These are phyloP conservation scores for Mormoops blainvillei DNA, from an alignment of 2,113 vertebrate genomes.

Conservation along the genomic window DNA sequence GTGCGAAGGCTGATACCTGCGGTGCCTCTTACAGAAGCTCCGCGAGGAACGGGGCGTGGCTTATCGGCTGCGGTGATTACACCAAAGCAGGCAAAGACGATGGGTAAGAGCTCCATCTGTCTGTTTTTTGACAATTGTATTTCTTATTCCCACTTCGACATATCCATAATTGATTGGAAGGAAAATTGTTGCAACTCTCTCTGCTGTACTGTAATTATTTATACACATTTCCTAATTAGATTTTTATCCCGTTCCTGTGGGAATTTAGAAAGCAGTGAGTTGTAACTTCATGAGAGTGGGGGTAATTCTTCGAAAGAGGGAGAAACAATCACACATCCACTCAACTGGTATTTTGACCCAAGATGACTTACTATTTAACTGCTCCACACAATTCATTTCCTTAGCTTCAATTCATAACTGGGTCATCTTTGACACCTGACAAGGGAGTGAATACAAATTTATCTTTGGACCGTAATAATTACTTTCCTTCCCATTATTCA, in stretches of 20 bases:
- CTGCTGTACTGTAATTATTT: neutral
- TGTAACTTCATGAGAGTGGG: neutral
- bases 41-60: neutral
- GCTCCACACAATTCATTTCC: neutral
- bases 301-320: neutral
- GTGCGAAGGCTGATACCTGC: neutral
- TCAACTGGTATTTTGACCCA: neutral
- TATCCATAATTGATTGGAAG: neutral
- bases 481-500: constrained; percentile 40
- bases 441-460: constrained; percentile 19
- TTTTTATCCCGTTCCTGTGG: neutral
- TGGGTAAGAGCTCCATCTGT: neutral
- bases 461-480: constrained; percentile 19
- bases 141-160: neutral
- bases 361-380: neutral
- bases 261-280: constrained; percentile 22
- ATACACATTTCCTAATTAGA: neutral
- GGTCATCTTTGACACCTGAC: neutral
- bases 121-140: neutral
- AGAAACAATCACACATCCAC: neutral
- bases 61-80: neutral
- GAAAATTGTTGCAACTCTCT: neutral
- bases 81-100: neutral
- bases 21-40: neutral
- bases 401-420: neutral